Percentiles rank a stretch among this genome's conserved stretches.
Evolutionary conservation across 1,140 invertebrate species (phyloP).

Genomic region (Nylanderia fulva): DNA sequence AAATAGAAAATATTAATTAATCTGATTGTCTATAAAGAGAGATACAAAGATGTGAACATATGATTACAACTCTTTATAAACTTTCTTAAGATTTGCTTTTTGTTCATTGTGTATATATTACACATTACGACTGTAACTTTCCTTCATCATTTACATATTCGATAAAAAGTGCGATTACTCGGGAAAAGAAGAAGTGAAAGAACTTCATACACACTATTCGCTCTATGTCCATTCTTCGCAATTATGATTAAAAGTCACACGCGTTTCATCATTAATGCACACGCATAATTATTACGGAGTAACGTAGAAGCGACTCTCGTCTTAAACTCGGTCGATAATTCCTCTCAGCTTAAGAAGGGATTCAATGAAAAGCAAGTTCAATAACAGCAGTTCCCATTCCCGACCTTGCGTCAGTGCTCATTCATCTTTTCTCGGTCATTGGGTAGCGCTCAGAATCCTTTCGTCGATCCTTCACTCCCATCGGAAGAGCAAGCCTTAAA

Average conservation of each 20-base stretch:
- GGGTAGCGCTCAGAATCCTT: slow-evolving; percentile 63
- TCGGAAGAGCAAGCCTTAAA: slow-evolving; percentile 66
- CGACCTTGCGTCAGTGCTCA: slow-evolving; percentile 70
- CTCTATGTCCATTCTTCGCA: background rate
- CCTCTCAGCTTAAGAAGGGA: slow-evolving; percentile 33
- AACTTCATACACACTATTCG: background rate
- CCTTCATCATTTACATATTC: background rate
- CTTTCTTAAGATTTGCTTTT: background rate
- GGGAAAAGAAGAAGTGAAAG: background rate
- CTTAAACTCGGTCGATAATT: slow-evolving; percentile 8
- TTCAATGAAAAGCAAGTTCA: slow-evolving; percentile 61
- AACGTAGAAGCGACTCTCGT: slow-evolving; percentile 16
- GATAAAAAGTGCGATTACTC: slow-evolving; percentile 2
- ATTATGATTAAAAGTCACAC: background rate
- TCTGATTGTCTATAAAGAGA: no score
- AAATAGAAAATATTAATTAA: no score
- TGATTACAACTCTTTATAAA: background rate
- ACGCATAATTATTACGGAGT: slow-evolving; percentile 24
- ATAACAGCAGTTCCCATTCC: slow-evolving; percentile 12
- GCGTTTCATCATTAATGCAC: background rate
- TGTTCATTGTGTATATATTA: slow-evolving; percentile 2
- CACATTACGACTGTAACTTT: slow-evolving; percentile 2
- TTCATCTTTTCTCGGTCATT: slow-evolving; percentile 72
- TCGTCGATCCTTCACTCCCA: slow-evolving; percentile 66
- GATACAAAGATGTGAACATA: background rate